Conservation (phyloP, 2,888 invertebrate genomes). For the Tenodera sinensis region DNA sequence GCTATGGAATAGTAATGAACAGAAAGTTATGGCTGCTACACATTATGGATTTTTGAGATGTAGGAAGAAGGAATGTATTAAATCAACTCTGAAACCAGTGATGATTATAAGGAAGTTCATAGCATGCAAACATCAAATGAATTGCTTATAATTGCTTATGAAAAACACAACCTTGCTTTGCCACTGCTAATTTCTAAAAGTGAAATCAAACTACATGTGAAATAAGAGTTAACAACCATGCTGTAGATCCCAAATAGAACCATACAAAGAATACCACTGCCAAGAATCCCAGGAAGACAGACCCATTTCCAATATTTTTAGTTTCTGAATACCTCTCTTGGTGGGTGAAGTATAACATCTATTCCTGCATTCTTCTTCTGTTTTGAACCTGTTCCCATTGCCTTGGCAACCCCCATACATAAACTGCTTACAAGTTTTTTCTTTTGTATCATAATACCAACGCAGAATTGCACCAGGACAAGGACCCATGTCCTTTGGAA, state of each 20-base stretch:
- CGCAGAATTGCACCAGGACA: slow-evolving; percentile 47
- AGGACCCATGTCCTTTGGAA: slow-evolving; percentile 45
- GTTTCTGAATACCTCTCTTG: slow-evolving; percentile 27
- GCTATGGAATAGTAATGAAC: too few relatives aligned
- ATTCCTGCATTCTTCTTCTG: slow-evolving; percentile 42
- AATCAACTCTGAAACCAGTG: neutral
- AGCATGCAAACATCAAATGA: neutral
- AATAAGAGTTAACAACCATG: neutral
- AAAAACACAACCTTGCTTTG: neutral
- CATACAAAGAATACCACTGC: neutral
- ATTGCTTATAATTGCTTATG: neutral
- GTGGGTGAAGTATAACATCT: slow-evolving; percentile 38
- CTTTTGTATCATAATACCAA: slow-evolving; percentile 49
- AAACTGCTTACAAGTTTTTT: slow-evolving; percentile 48
- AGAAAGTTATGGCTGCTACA: too few relatives aligned
- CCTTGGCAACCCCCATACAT: slow-evolving; percentile 51
- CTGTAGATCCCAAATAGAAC: neutral
- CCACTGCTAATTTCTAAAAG: neutral
- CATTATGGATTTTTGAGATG: too few relatives aligned
- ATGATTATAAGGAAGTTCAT: neutral
- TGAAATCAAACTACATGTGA: neutral
- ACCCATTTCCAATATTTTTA: neutral
- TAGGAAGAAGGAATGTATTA: too few relatives aligned
- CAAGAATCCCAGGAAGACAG: neutral
- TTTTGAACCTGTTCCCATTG: slow-evolving; percentile 48